Conservation (phyloP, 37 sponge, comb jelly and placozoan species). For the Dysidea cf. avara region DNA sequence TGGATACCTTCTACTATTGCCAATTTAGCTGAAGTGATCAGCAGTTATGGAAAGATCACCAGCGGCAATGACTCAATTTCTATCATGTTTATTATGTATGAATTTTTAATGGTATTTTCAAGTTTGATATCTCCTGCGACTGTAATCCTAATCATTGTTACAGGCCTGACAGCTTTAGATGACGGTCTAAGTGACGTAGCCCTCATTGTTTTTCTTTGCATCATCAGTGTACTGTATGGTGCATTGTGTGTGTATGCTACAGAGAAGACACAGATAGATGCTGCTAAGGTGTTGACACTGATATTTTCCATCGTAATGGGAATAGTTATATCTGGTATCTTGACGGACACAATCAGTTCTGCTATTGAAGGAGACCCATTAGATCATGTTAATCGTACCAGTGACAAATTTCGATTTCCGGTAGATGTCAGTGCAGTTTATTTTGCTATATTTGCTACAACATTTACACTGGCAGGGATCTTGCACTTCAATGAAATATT, state of each 20-base stretch:
- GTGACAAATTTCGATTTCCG: conserved; percentile 7
- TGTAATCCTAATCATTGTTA: conserved; percentile 69
- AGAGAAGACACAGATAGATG: too few relatives aligned
- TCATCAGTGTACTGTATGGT: too few relatives aligned
- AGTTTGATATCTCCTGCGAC: conserved; percentile 80
- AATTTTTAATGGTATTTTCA: conserved; percentile 71
- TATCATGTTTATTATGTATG: conserved; percentile 72
- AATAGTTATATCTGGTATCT: too few relatives aligned
- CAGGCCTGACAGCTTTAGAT: conserved; percentile 63
- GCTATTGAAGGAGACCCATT: too few relatives aligned
- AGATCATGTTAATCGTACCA: too few relatives aligned
- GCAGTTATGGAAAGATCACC: conserved; percentile 41
- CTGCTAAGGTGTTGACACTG: too few relatives aligned
- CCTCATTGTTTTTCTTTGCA: too few relatives aligned
- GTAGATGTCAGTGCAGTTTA: conserved; percentile 37
- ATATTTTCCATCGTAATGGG: too few relatives aligned
- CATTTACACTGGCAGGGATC: conserved; percentile 56
- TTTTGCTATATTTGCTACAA: conserved; percentile 31
- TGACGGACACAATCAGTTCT: too few relatives aligned
- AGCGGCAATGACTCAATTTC: conserved; percentile 62
- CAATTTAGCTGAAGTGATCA: conserved; percentile 61
- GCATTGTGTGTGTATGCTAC: too few relatives aligned
- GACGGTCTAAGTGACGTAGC: too few relatives aligned
- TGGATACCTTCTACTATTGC: conserved; percentile 92
- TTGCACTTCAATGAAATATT: conserved; percentile 61